Evolutionary conservation across 2,888 invertebrate species (phyloP).

Genomic region (Calephelis perditalis): DNA sequence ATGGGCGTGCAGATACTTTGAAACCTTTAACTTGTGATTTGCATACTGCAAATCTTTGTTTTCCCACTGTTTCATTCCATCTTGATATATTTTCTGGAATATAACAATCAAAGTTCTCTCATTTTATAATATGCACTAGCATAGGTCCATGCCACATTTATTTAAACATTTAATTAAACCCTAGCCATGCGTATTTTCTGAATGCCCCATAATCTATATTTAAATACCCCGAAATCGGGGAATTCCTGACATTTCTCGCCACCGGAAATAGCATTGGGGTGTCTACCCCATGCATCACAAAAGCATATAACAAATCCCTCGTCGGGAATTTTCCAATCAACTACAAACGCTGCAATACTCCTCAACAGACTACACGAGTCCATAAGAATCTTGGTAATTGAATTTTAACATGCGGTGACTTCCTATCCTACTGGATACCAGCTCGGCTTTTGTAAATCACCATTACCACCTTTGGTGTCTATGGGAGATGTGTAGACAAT

Average conservation of each 20-base stretch:
- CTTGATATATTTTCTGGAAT: too few species aligned
- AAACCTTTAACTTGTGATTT: too few species aligned
- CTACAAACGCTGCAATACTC: slow-evolving; percentile 60
- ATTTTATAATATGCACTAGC: too few species aligned
- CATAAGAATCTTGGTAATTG: slow-evolving; percentile 44
- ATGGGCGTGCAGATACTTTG: too few species aligned
- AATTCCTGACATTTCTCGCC: slow-evolving; percentile 33
- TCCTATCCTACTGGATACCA: too few species aligned
- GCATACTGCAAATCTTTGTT: too few species aligned
- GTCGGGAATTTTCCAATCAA: slow-evolving; percentile 69
- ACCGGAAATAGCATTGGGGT: slow-evolving; percentile 45
- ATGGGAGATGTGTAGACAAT: too few species aligned
- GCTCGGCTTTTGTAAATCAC: background rate
- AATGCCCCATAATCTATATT: slow-evolving; percentile 4
- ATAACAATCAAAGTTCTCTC: too few species aligned
- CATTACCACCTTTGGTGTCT: too few species aligned
- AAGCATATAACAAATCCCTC: slow-evolving; percentile 50
- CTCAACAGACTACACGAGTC: slow-evolving; percentile 50
- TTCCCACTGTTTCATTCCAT: too few species aligned
- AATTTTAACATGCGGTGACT: slow-evolving; percentile 29
- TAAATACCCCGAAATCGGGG: slow-evolving; percentile 5
- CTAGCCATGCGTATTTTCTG: background rate
- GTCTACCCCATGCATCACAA: slow-evolving; percentile 55
- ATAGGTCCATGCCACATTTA: background rate
- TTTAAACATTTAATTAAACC: slow-evolving; percentile 2